Base-by-base conservation (phyloP, 2,888 invertebrate species). In the Synanthedon myopaeformis region DNA sequence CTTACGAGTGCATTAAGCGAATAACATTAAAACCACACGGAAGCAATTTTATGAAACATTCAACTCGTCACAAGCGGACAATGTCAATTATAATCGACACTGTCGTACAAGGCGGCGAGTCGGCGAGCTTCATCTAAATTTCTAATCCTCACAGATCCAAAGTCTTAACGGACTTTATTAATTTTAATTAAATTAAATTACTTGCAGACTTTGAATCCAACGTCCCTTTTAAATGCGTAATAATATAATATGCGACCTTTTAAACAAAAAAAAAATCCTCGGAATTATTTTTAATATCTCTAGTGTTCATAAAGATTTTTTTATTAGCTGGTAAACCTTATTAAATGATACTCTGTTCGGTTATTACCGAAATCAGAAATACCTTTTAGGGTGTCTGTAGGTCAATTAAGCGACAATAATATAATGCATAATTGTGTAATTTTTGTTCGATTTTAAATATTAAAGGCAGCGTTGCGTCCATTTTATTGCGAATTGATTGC, bases 71-170 rank as follows among this genome's bases (percentile, higher is more conserved):
- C 64, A 52, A 65, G 59, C 54, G 62, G 65, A 64, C 68, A 61
- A 61, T 61, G 61, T 66, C 60, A 64, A 67, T 68, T 69, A 68
- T 60, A 68, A 62, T 56, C 49, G 57, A 55, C 54, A 61, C 58
- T 61, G 57, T 58, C 59, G 54, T 59, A 53, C 60, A 59, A 62
- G 57, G 58, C 23, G 23, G 23, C 1, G 23, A 35, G 0, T 35
- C 59, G 59, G 53, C 61, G 64, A 60, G 61, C 53, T 51, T 52
- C 57, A 72, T 74, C 65, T 74, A 63, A 68, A 72, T 66, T 70
- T 66, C 66, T 71, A 74, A 74, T 72, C 56, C 53, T 57, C 56
- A 54, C 57, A 56, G 65, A 69, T 70, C 64, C 64, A 65, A 64
- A 66, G 64, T 56, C 58, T 57, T 54, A 56, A 56, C 56, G 57